Evolutionary conservation across 2,797 vertebrate species (phyloP).

Genomic region (Botia almorhae): DNA sequence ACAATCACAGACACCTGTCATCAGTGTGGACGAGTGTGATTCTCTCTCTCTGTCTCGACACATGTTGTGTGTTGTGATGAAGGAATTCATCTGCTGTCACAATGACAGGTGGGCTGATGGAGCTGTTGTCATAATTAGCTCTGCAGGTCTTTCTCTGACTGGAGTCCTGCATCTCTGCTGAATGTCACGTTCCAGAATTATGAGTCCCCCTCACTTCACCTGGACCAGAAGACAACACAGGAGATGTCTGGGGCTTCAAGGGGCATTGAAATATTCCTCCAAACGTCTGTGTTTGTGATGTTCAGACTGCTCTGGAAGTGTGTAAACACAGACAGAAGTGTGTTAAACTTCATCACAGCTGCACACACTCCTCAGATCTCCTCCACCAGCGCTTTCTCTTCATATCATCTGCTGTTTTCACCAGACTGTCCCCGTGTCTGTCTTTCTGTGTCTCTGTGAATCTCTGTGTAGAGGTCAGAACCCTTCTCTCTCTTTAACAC

Average conservation of each 20-base stretch:
- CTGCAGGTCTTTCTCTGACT: background rate
- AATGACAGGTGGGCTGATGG: background rate
- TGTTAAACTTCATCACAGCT: background rate
- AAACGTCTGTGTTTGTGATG: no score
- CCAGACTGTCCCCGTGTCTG: background rate
- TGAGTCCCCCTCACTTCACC: no score
- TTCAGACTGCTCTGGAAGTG: no score
- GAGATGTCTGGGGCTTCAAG: no score
- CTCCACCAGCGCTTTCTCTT: background rate
- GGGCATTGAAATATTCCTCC: no score
- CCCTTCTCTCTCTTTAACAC: conserved; percentile 52
- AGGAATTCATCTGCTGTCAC: conserved; percentile 11
- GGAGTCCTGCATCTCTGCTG: no score
- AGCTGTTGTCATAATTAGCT: conserved; percentile 13
- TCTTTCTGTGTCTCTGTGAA: conserved; percentile 8
- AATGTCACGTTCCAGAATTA: no score
- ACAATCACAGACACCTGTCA: no score
- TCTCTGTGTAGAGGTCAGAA: conserved; percentile 37
- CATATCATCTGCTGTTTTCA: background rate
- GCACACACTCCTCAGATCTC: background rate
- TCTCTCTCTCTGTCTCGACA: background rate
- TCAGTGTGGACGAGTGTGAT: no score
- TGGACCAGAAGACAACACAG: no score
- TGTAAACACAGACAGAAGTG: no score
- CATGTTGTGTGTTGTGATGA: conserved; percentile 1